Base-by-base conservation (phyloP, 1,140 invertebrate species). In the Meloidogyne hapla region DNA sequence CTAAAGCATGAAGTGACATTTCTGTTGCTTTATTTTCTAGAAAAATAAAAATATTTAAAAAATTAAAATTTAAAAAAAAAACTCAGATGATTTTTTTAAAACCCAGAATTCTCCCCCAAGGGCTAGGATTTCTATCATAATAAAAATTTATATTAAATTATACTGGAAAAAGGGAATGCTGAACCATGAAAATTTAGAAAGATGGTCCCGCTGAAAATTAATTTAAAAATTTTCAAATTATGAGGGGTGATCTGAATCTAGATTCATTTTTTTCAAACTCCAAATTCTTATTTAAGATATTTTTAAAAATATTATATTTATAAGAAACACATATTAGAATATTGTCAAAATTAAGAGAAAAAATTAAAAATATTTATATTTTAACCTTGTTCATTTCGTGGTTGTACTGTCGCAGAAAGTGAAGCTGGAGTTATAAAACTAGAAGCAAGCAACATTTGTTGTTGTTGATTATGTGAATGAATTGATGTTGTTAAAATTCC, bases 1-100 rank as follows among this genome's bases (percentile, higher is more conserved):
- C 63, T 10, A 82, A 56, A 10, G 81, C 81, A 71, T 82, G 79
- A 56, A 80, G 61, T 42, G 81, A 82, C 81, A 82, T 82, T 73
- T 82, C 81, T 64, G 83, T 28, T 10, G 82, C 82, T 26, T 83
- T 77, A 33, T 42, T 73, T 45, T 83, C 81, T 77, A 63, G 26
- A 77, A 26, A 5, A 75, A 15, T 0, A 25, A n/a, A n/a, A n/a
- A n/a, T n/a, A n/a, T n/a, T n/a, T 28, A 69, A 69, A 68, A 78
- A 79, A 76, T 23, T 15, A 74, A 78, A 70, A 56, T 21, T 40
- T 15, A 71, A 79, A 18, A 5, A 18, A 64, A 15, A 28, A 64
- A 12, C 2, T 64, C 10, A 9, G 15, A 64, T 33, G 9, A 33
- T 33, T 33, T 33, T 8, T 33, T 6, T 6, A 33, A 33, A 33